Conservation (phyloP, 2,797 vertebrate species). For the Sebastes hubbsi region DNA sequence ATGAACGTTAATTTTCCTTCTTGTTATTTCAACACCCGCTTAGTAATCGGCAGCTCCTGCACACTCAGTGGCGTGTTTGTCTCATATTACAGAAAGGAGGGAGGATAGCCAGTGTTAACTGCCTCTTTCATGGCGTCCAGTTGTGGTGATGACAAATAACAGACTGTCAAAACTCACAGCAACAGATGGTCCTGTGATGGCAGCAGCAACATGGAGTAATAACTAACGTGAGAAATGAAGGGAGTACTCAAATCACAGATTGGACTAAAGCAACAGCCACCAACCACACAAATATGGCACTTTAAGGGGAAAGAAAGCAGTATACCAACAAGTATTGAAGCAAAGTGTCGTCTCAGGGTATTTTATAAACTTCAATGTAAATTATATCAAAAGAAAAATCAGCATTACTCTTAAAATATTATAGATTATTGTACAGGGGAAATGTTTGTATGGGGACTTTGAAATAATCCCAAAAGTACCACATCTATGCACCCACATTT, state of each 20-base stretch:
- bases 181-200: not conserved
- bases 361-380: not conserved
- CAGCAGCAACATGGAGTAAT: not conserved
- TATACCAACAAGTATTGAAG: not conserved
- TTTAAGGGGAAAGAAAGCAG: not conserved
- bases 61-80: not conserved
- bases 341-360: not conserved
- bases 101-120: fast-evolving
- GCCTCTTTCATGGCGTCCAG: not conserved
- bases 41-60: not conserved
- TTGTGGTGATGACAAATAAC: not conserved
- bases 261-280: not conserved
- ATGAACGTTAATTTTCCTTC: not conserved
- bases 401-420: not conserved
- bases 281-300: not conserved
- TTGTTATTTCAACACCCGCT: not conserved
- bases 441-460: not conserved
- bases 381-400: not conserved
- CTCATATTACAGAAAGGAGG: not conserved
- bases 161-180: not conserved
- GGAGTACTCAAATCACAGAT: not conserved
- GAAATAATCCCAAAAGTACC: not conserved
- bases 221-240: not conserved
- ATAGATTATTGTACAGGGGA: not conserved
- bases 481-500: not conserved